A percentile compares a stretch with the other conserved stretches of the same genome.
Evolutionary conservation across 2,888 invertebrate genomes (phyloP).

Genomic region (Macrosoma leucophasiata): DNA sequence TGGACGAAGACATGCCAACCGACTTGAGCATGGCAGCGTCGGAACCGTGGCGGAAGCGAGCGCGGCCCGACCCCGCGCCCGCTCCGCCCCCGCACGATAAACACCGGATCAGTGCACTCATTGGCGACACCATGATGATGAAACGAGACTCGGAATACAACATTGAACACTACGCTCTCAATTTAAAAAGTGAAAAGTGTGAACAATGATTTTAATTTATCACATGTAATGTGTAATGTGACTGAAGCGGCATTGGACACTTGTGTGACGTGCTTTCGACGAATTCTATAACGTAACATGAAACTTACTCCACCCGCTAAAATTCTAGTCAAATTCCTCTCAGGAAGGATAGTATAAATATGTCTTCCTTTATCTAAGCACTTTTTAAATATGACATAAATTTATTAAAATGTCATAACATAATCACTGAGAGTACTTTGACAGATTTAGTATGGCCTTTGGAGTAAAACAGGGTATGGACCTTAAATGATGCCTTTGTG

Average conservation of each 20-base stretch:
- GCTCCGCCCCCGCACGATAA: slow-evolving; percentile 52
- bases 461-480: slow-evolving; percentile 73
- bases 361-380: slow-evolving; percentile 52
- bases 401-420: slow-evolving; percentile 29
- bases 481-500: slow-evolving; percentile 70
- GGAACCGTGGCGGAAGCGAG: slow-evolving; percentile 67
- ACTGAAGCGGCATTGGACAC: slow-evolving; percentile 11
- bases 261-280: slow-evolving; percentile 26
- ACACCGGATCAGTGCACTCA: slow-evolving; percentile 70
- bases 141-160: slow-evolving; percentile 63
- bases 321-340: slow-evolving; percentile 68
- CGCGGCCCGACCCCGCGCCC: slow-evolving; percentile 47
- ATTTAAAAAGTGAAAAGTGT: slow-evolving; percentile 72
- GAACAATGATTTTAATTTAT: slow-evolving; percentile 68
- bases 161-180: slow-evolving; percentile 63
- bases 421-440: slow-evolving; percentile 64
- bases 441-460: slow-evolving; percentile 52
- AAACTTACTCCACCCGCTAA: slow-evolving; percentile 51
- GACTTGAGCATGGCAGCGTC: slow-evolving; percentile 79
- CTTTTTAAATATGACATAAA: slow-evolving; percentile 30
- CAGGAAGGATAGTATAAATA: slow-evolving; percentile 49
- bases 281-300: slow-evolving; percentile 37
- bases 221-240: no score
- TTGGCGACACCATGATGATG: slow-evolving; percentile 67
- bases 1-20: slow-evolving; percentile 81